These are phyloP conservation scores for Pegoplata infirma DNA, from an alignment of 2,888 invertebrate genomes.

Conservation along the genomic window DNA sequence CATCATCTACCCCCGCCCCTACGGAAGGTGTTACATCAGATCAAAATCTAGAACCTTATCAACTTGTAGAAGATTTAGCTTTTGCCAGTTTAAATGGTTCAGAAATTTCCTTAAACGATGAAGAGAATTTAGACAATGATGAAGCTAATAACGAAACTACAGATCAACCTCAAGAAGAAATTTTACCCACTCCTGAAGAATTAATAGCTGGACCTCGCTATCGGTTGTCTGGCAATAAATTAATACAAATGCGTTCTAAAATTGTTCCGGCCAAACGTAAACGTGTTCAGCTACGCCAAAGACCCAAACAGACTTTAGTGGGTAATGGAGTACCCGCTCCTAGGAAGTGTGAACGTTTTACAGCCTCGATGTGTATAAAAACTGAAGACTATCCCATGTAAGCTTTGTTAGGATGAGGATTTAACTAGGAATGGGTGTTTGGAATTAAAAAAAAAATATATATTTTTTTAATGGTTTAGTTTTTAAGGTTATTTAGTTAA, in stretches of 20 bases:
- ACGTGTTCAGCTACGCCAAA: slow-evolving; percentile 65
- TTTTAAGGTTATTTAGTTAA: slow-evolving; percentile 24
- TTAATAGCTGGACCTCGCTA: slow-evolving; percentile 73
- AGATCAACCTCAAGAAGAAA: slow-evolving; percentile 65
- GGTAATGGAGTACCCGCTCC: slow-evolving; percentile 69
- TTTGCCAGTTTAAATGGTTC: slow-evolving; percentile 76
- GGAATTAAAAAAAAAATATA: no score
- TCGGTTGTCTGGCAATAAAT: slow-evolving; percentile 67
- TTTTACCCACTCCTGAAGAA: slow-evolving; percentile 75
- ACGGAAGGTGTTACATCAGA: neutral
- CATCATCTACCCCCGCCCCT: slow-evolving; percentile 22
- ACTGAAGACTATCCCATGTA: slow-evolving; percentile 88
- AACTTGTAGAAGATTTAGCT: slow-evolving; percentile 74
- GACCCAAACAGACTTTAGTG: slow-evolving; percentile 59
- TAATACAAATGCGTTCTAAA: slow-evolving; percentile 58
- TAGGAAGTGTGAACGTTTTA: slow-evolving; percentile 83
- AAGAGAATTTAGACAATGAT: slow-evolving; percentile 39
- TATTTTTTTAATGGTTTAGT: slow-evolving; percentile 6
- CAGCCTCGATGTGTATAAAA: slow-evolving; percentile 85
- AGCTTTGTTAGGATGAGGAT: slow-evolving; percentile 74
- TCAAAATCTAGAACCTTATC: slow-evolving; percentile 64
- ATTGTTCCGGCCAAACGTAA: slow-evolving; percentile 69
- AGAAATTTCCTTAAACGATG: slow-evolving; percentile 60
- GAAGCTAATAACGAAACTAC: slow-evolving; percentile 55
- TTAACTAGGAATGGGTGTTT: slow-evolving; percentile 11